Percentiles rank a stretch among this genome's conserved stretches.
phyloP scores from a whole-genome alignment of 2,888 invertebrate species.

The Hydropsyche betteni region DNA sequence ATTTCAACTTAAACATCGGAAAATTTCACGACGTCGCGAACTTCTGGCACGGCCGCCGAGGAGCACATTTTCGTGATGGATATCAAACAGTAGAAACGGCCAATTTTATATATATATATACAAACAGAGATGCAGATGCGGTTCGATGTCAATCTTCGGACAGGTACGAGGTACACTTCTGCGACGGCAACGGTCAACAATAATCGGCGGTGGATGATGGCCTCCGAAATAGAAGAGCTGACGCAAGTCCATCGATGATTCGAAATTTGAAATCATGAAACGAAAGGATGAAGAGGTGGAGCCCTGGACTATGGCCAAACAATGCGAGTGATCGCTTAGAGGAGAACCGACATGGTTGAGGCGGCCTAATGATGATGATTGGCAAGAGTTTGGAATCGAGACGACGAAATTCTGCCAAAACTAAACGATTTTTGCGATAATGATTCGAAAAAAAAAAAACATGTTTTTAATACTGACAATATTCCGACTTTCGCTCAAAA shows the following conservation, averaged over 20 bases:
- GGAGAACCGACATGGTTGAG: slow-evolving; percentile 10
- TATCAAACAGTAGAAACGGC: slow-evolving; percentile 3
- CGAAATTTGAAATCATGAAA: too few species aligned
- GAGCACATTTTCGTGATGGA: too few species aligned
- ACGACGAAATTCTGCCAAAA: background rate
- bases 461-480: too few species aligned
- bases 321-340: slow-evolving; percentile 18
- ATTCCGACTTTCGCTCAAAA: too few species aligned
- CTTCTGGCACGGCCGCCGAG: too few species aligned
- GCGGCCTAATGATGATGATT: slow-evolving; percentile 23
- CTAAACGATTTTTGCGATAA: background rate
- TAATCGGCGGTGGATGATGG: too few species aligned
- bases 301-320: background rate
- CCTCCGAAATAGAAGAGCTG: slow-evolving; percentile 37
- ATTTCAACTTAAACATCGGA: too few species aligned
- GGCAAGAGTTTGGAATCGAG: background rate
- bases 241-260: background rate
- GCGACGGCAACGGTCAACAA: background rate
- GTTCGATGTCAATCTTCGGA: slow-evolving; percentile 18
- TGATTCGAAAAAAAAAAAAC: background rate
- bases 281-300: background rate
- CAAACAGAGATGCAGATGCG: slow-evolving; percentile 4
- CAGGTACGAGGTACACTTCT: background rate
- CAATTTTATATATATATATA: background rate
- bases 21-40: too few species aligned